Evolutionary conservation across 2,113 vertebrate genomes (phyloP).

Genomic region (Gila orcuttii): DNA sequence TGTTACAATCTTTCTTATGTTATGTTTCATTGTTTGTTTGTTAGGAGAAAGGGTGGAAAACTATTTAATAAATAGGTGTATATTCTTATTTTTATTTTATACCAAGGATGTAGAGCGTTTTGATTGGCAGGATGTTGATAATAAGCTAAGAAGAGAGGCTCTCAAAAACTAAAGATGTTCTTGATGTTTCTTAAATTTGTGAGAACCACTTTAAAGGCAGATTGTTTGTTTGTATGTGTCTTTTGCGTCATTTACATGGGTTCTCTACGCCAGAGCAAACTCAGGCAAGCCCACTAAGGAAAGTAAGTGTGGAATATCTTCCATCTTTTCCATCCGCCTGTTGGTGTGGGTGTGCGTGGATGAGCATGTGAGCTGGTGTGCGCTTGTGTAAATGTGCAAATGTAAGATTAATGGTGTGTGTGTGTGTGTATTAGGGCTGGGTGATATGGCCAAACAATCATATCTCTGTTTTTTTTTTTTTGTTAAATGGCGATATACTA

Average conservation of each 20-base stretch:
- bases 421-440: too few species aligned
- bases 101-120: neutral
- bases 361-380: slow-evolving; percentile 54
- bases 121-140: neutral
- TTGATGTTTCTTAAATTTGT: slow-evolving; percentile 21
- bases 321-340: slow-evolving; percentile 61
- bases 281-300: slow-evolving; percentile 95
- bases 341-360: slow-evolving; percentile 45
- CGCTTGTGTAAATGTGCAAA: slow-evolving; percentile 47
- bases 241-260: slow-evolving; percentile 77
- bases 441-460: too few species aligned
- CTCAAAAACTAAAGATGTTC: neutral
- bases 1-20: neutral
- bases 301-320: slow-evolving; percentile 91
- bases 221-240: slow-evolving; percentile 67
- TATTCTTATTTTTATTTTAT: neutral
- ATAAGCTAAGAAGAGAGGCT: neutral
- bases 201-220: slow-evolving; percentile 63
- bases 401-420: slow-evolving; percentile 54
- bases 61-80: neutral
- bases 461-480: too few species aligned
- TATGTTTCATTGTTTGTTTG: neutral
- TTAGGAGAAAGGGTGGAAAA: neutral
- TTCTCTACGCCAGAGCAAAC: slow-evolving; percentile 97
- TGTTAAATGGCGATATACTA: too few species aligned